These are phyloP conservation scores for Ricordea florida DNA, from an alignment of 92 coral and sea anemone genomes.

Conservation along the genomic window DNA sequence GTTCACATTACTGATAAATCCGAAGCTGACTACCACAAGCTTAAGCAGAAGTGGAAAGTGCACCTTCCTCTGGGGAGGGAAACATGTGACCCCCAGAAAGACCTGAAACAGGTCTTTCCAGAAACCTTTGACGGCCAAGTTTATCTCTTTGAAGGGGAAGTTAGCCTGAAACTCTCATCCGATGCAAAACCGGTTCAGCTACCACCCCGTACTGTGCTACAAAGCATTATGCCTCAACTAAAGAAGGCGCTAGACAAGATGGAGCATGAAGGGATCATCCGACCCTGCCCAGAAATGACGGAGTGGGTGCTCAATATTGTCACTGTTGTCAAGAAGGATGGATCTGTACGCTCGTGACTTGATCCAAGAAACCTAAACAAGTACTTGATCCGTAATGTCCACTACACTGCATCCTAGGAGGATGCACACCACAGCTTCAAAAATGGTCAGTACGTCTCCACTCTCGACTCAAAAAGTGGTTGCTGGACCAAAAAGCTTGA, in stretches of 20 bases:
- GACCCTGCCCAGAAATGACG: constrained; percentile 5
- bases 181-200: background rate
- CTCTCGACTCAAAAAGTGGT: background rate
- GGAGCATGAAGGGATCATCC: background rate
- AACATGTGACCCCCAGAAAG: too few relatives aligned
- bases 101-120: constrained; percentile 16
- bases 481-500: constrained; percentile 28
- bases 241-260: constrained; percentile 2
- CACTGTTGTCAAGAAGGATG: constrained; percentile 1
- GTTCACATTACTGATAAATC: too few relatives aligned
- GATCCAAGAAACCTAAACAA: constrained; percentile 2
- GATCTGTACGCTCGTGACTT: constrained; percentile 1
- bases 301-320: constrained; percentile 15
- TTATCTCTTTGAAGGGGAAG: constrained; percentile 28
- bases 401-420: constrained; percentile 14
- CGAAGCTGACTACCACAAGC: too few relatives aligned
- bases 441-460: constrained; percentile 8
- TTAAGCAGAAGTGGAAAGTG: too few relatives aligned
- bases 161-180: too few relatives aligned
- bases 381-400: constrained; percentile 8
- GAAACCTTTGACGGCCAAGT: constrained; percentile 35
- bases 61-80: too few relatives aligned
- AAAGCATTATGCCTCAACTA: too few relatives aligned
- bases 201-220: too few relatives aligned
- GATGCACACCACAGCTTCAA: constrained; percentile 6